These are phyloP conservation scores for Paradisaea rubra DNA, from an alignment of 2,113 vertebrate genomes.

Conservation along the genomic window DNA sequence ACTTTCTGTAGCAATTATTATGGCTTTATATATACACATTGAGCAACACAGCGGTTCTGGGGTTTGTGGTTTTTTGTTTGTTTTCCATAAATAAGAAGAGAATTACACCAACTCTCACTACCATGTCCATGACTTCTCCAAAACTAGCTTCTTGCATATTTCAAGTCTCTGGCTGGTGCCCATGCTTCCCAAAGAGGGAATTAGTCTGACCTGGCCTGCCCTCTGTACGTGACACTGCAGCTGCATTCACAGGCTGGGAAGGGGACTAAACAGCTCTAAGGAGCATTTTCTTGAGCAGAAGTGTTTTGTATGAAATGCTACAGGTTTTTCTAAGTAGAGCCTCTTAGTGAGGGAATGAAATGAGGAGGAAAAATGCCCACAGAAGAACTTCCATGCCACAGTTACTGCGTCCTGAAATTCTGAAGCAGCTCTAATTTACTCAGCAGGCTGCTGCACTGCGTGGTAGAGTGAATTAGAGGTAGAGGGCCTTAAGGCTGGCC, in stretches of 20 bases:
- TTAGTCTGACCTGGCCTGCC: background rate
- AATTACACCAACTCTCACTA: background rate
- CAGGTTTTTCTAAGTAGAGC: background rate
- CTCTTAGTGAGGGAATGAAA: background rate
- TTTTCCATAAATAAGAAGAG: background rate
- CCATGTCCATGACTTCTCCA: background rate
- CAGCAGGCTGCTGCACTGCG: background rate
- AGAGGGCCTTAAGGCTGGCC: background rate
- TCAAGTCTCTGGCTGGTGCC: background rate
- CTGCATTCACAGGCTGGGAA: background rate
- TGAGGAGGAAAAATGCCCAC: background rate
- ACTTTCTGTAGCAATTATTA: background rate
- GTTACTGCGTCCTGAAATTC: background rate
- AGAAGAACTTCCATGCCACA: background rate
- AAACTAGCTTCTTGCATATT: background rate
- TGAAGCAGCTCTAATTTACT: background rate
- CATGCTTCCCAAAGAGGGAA: background rate
- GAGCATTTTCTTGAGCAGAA: background rate
- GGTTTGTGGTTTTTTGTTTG: background rate
- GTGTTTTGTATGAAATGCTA: background rate
- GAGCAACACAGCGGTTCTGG: background rate
- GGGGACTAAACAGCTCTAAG: background rate
- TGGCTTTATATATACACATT: background rate
- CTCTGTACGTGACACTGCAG: background rate
- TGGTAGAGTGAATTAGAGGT: background rate